Percentiles rank a stretch among this genome's conserved stretches.
Conservation (phyloP, 2,888 invertebrate genomes). For the Dysmachus trigonus region DNA sequence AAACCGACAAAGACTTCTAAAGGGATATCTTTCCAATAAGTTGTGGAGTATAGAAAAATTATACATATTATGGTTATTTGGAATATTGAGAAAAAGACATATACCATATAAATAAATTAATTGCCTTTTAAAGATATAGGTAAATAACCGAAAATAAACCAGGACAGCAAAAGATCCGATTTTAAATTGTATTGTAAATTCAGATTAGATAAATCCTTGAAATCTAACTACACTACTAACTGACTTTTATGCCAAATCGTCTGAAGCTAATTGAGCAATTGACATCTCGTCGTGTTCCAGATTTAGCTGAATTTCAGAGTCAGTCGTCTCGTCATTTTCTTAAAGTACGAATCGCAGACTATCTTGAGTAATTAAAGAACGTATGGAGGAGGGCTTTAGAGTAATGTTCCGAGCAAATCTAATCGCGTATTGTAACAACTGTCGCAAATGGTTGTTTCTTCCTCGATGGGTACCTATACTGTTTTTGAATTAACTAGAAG, state of each 20-base stretch:
- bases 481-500: background rate
- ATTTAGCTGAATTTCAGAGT: background rate
- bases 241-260: background rate
- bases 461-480: background rate
- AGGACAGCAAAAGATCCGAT: no score
- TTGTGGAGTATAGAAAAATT: no score
- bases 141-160: no score
- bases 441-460: background rate
- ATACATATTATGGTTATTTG: no score
- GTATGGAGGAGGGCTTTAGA: background rate
- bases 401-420: background rate
- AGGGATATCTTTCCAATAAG: no score
- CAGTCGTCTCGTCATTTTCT: background rate
- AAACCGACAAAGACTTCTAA: no score
- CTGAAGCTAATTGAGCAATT: background rate
- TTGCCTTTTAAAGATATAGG: no score
- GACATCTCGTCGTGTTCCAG: background rate
- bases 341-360: background rate
- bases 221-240: background rate
- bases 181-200: no score
- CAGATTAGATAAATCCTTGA: background rate
- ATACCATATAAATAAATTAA: no score
- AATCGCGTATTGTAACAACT: background rate
- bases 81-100: no score
- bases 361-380: background rate